These are phyloP conservation scores for Bos javanicus DNA, from an alignment of 2,113 vertebrate species.

Conservation along the genomic window DNA sequence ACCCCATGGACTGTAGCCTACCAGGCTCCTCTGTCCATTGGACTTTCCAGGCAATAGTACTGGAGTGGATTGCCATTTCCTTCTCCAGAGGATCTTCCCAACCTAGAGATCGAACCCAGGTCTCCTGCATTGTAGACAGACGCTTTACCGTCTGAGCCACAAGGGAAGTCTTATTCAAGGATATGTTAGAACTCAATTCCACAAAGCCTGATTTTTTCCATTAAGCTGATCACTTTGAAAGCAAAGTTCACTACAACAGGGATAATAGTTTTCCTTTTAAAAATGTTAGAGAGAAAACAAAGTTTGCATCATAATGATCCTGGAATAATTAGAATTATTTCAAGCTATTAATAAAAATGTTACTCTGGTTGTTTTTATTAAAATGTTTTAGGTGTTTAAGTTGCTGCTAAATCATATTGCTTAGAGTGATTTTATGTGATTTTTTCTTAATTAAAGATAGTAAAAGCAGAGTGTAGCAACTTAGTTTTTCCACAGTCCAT, in stretches of 20 bases:
- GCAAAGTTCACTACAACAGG: background rate
- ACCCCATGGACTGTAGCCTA: too few species aligned
- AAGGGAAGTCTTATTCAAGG: too few species aligned
- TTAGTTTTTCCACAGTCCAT: background rate
- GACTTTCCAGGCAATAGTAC: too few species aligned
- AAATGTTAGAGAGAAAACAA: background rate
- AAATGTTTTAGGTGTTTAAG: background rate
- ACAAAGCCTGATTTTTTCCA: background rate
- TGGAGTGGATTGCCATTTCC: too few species aligned
- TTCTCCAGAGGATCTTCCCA: rapidly evolving
- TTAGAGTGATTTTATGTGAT: background rate
- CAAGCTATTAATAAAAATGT: background rate
- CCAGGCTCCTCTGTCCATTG: too few species aligned
- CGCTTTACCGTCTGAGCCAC: rapidly evolving
- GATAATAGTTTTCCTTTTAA: background rate
- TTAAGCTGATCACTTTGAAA: background rate
- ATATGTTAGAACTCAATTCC: background rate
- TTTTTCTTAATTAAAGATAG: slow-evolving; percentile 66
- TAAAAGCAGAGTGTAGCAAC: slow-evolving; percentile 39
- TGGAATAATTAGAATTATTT: background rate
- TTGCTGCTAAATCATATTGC: background rate
- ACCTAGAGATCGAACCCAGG: too few species aligned
- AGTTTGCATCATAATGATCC: background rate
- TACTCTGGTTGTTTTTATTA: background rate
- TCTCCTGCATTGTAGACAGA: too few species aligned